Conservation (phyloP, 2,797 vertebrate genomes). For the Myotis daubentonii region DNA sequence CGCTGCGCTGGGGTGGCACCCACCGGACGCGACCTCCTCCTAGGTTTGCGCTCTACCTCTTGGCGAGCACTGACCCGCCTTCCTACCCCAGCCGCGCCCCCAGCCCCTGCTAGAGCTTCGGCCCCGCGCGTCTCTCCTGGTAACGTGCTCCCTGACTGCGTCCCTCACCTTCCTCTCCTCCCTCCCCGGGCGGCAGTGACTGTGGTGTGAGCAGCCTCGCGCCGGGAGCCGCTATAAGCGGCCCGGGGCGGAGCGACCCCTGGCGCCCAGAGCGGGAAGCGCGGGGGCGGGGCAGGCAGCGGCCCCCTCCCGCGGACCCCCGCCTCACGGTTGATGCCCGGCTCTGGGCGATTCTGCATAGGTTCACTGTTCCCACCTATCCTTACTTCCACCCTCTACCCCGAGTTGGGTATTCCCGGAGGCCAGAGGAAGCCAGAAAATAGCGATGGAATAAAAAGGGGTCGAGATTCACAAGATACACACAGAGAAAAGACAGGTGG, state of each 20-base stretch:
- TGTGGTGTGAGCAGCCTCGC: slow-evolving; percentile 68
- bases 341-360: slow-evolving; percentile 1
- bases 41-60: slow-evolving; percentile 45
- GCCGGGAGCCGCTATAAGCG: slow-evolving; percentile 73
- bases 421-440: slow-evolving; percentile 35
- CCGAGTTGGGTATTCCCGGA: slow-evolving; percentile 39
- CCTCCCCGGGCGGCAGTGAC: slow-evolving; percentile 57
- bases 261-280: slow-evolving; percentile 72
- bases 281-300: slow-evolving; percentile 74
- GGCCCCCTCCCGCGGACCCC: background rate
- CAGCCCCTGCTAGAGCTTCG: background rate
- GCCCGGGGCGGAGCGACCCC: slow-evolving; percentile 76
- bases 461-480: background rate
- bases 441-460: background rate
- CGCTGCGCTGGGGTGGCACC: slow-evolving; percentile 37
- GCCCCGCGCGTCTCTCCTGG: background rate
- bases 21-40: slow-evolving; percentile 41
- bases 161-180: slow-evolving; percentile 72
- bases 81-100: background rate
- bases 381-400: slow-evolving; percentile 9
- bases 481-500: slow-evolving; percentile 3
- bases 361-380: background rate
- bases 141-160: slow-evolving; percentile 28
- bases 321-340: background rate
- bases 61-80: background rate